These are phyloP conservation scores for Lepidurus packardi DNA, from an alignment of 1,140 invertebrate genomes.

Conservation along the genomic window DNA sequence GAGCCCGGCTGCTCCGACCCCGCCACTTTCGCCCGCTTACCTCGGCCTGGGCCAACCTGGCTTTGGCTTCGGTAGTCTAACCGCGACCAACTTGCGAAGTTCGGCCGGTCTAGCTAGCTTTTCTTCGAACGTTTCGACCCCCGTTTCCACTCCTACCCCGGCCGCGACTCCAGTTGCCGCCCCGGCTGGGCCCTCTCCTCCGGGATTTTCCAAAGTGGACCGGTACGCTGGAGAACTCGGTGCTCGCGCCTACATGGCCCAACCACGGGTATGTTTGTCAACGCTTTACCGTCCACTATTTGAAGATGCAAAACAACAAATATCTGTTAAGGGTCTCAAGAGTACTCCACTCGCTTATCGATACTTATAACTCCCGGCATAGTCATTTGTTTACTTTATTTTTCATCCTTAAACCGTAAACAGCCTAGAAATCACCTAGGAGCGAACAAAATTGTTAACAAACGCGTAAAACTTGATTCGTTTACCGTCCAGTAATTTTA, in stretches of 20 bases:
- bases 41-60: slow-evolving; percentile 24
- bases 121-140: not conserved
- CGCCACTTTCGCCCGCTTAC: slow-evolving; percentile 33
- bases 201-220: slow-evolving; percentile 3
- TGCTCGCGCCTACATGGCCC: slow-evolving; percentile 55
- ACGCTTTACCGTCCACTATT: not conserved
- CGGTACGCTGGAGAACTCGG: slow-evolving; percentile 17
- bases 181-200: slow-evolving; percentile 10
- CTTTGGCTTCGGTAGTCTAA: not conserved
- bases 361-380: no score
- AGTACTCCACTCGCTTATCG: not conserved
- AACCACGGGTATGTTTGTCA: slow-evolving; percentile 54
- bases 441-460: no score
- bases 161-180: not conserved
- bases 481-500: not conserved
- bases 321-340: not conserved
- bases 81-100: not conserved
- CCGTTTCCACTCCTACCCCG: not conserved
- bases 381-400: no score
- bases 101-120: not conserved
- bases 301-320: slow-evolving; percentile 23
- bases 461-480: no score
- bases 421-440: no score
- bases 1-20: slow-evolving; percentile 33
- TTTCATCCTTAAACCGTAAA: no score